Conservation (phyloP, 2,888 invertebrate species). For the Panopea generosa region DNA sequence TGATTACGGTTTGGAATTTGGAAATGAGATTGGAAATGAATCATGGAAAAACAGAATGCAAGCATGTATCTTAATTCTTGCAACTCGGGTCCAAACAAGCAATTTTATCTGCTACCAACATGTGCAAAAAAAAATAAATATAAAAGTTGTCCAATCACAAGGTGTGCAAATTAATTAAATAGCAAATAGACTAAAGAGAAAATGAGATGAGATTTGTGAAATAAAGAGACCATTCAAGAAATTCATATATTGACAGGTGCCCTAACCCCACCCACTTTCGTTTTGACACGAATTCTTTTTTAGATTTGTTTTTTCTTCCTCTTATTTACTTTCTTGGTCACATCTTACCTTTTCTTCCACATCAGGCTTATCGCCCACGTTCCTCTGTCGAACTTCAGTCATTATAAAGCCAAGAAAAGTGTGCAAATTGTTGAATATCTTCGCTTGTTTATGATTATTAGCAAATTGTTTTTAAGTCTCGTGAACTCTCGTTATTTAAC, state of each 20-base stretch:
- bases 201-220: too few species aligned
- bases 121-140: too few species aligned
- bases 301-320: background rate
- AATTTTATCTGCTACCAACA: too few species aligned
- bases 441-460: constrained; percentile 61
- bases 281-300: constrained; percentile 18
- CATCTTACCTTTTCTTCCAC: constrained; percentile 40
- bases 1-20: too few species aligned
- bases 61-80: too few species aligned
- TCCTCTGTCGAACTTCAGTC: constrained; percentile 60
- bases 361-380: constrained; percentile 37
- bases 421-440: background rate
- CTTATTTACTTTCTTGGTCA: background rate
- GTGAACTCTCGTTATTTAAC: constrained; percentile 24
- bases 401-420: constrained; percentile 20
- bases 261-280: constrained; percentile 59
- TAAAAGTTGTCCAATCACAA: too few species aligned
- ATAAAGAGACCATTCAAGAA: too few species aligned
- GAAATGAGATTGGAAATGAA: too few species aligned
- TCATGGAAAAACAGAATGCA: too few species aligned
- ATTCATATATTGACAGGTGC: constrained; percentile 49
- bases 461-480: constrained; percentile 36
- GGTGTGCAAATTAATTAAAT: too few species aligned
- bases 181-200: too few species aligned
- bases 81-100: too few species aligned